Conservation (phyloP, 2,888 invertebrate species). For the Machimus atricapillus region DNA sequence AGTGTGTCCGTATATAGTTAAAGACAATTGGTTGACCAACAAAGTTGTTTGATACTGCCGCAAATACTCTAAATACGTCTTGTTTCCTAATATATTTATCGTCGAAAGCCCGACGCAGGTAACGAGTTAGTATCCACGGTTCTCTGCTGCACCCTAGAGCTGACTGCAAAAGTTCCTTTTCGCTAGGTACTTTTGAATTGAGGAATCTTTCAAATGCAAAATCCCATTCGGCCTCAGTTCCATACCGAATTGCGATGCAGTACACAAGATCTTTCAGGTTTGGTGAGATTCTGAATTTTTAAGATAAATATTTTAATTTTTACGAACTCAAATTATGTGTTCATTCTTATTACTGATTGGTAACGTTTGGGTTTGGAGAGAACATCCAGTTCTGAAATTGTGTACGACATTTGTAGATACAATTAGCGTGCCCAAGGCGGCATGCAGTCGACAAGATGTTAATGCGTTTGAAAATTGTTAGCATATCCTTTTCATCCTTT, state of each 20-base stretch:
- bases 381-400: slow-evolving; percentile 80
- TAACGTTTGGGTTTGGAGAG: slow-evolving; percentile 73
- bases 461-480: slow-evolving; percentile 74
- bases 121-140: slow-evolving; percentile 76
- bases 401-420: slow-evolving; percentile 74
- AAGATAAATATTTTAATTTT: not conserved
- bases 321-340: slow-evolving; percentile 45
- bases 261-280: slow-evolving; percentile 85
- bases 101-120: slow-evolving; percentile 75
- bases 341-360: slow-evolving; percentile 73
- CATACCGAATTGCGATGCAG: slow-evolving; percentile 84
- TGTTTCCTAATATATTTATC: slow-evolving; percentile 83
- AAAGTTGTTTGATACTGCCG: slow-evolving; percentile 75
- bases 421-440: slow-evolving; percentile 75
- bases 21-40: slow-evolving; percentile 85
- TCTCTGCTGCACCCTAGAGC: slow-evolving; percentile 84
- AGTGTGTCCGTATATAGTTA: slow-evolving; percentile 78
- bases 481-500: slow-evolving; percentile 67
- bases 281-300: slow-evolving; percentile 75
- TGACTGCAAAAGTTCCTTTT: slow-evolving; percentile 77
- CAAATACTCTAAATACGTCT: slow-evolving; percentile 79
- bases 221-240: slow-evolving; percentile 86
- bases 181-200: slow-evolving; percentile 79
- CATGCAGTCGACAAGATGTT: slow-evolving; percentile 80
- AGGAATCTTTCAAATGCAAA: slow-evolving; percentile 84